Evolutionary conservation across 2,797 vertebrate genomes (phyloP).

Genomic region (Sebastes matsubarae): DNA sequence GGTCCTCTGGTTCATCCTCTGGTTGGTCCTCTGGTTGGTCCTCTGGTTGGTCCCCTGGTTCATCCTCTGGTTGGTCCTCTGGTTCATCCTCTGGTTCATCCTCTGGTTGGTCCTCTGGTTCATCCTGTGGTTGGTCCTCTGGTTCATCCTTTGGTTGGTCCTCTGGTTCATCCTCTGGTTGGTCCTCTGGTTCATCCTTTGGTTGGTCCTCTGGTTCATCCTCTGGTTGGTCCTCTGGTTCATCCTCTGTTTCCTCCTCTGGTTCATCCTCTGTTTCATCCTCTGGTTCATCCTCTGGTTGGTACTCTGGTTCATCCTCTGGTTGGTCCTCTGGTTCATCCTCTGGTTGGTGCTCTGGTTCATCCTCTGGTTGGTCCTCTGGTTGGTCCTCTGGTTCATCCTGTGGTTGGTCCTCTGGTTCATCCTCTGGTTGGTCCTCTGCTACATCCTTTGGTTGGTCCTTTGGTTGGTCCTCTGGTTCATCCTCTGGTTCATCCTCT

Average conservation of each 20-base stretch:
- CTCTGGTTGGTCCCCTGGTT: too few relatives aligned
- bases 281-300: neutral
- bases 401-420: neutral
- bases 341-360: neutral
- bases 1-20: neutral
- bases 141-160: neutral
- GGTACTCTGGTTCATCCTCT: neutral
- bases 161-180: neutral
- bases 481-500: too few relatives aligned
- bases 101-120: too few relatives aligned
- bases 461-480: neutral
- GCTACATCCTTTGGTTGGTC: accelerated
- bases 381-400: too few relatives aligned
- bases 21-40: neutral
- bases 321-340: neutral
- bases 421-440: neutral
- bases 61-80: accelerated
- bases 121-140: neutral
- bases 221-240: neutral
- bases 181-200: neutral
- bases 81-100: too few relatives aligned
- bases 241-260: neutral
- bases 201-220: neutral
- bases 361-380: neutral
- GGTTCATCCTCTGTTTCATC: neutral